Percentiles rank a stretch among this genome's conserved stretches.
phyloP scores from a whole-genome alignment of 2,888 invertebrate genomes.

The Pristionchus maxplancki region DNA sequence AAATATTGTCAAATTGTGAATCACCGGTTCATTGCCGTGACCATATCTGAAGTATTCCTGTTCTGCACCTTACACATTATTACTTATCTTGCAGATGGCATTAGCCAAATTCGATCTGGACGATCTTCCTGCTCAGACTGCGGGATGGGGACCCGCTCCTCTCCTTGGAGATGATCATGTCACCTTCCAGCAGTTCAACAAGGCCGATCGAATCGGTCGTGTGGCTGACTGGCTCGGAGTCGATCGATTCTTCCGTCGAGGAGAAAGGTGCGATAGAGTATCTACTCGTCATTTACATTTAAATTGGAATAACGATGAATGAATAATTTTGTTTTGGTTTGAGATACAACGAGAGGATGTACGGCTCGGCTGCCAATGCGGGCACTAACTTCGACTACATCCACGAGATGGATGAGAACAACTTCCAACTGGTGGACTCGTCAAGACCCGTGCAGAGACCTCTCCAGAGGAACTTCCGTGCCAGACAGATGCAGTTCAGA shows the following conservation, averaged over 20 bases:
- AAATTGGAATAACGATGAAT: neutral
- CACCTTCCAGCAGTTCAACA: conserved; percentile 99
- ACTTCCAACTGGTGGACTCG: conserved; percentile 97
- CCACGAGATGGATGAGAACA: conserved; percentile 98
- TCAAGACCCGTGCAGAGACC: conserved; percentile 80
- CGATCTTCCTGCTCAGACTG: conserved; percentile 82
- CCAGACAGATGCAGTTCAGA: conserved; percentile 69
- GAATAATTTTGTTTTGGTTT: too few relatives aligned
- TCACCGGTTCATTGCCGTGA: neutral
- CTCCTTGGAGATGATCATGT: conserved; percentile 88
- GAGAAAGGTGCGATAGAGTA: conserved; percentile 81
- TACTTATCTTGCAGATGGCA: conserved; percentile 55
- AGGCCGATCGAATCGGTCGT: conserved; percentile 95
- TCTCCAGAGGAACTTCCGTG: conserved; percentile 68
- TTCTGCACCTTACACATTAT: neutral
- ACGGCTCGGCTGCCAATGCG: conserved; percentile 75
- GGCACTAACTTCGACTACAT: conserved; percentile 98
- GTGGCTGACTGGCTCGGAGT: conserved; percentile 96
- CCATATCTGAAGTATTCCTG: neutral
- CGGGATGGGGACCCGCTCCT: conserved; percentile 94
- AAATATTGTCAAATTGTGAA: too few relatives aligned
- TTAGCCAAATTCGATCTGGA: conserved; percentile 65
- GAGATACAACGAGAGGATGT: conserved; percentile 76
- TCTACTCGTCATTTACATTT: too few relatives aligned
- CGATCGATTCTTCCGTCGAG: conserved; percentile 87